Evolutionary conservation across 1,140 invertebrate species (phyloP).

Genomic region (Araneus ventricosus): DNA sequence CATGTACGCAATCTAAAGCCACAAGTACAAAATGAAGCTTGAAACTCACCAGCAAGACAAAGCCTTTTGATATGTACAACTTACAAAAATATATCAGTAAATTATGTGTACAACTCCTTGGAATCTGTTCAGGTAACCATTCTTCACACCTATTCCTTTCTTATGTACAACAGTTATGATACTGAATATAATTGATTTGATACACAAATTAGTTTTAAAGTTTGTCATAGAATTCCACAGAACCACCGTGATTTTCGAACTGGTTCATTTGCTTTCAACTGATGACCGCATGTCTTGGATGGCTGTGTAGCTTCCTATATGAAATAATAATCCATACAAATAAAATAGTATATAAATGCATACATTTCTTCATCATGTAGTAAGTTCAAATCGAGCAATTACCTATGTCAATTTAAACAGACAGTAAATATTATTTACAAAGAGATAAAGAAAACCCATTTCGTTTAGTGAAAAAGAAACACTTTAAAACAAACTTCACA

Average conservation of each 20-base stretch:
- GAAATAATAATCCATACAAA: conserved; percentile 76
- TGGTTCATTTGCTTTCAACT: conserved; percentile 86
- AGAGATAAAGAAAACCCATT: too few relatives aligned
- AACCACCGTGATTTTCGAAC: conserved; percentile 84
- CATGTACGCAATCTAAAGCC: background rate
- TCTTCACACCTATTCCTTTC: conserved; percentile 36
- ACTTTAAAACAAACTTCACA: too few relatives aligned
- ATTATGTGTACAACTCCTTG: conserved; percentile 65
- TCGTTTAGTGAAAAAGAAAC: too few relatives aligned
- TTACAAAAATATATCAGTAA: conserved; percentile 74
- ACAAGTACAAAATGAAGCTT: conserved; percentile 60
- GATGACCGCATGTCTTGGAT: conserved; percentile 85
- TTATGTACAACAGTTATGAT: conserved; percentile 69
- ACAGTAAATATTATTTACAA: too few relatives aligned
- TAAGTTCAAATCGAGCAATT: too few relatives aligned
- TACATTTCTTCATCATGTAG: background rate
- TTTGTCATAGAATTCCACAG: conserved; percentile 77
- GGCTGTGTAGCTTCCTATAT: conserved; percentile 89
- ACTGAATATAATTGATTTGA: conserved; percentile 61
- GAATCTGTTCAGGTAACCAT: conserved; percentile 42
- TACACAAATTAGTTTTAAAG: conserved; percentile 59
- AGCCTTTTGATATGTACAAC: conserved; percentile 71
- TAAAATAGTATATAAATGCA: background rate
- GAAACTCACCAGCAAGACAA: conserved; percentile 51
- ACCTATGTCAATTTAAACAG: too few relatives aligned